These are phyloP conservation scores for Thamnophis elegans DNA, from an alignment of 2,797 vertebrate species.

Conservation along the genomic window DNA sequence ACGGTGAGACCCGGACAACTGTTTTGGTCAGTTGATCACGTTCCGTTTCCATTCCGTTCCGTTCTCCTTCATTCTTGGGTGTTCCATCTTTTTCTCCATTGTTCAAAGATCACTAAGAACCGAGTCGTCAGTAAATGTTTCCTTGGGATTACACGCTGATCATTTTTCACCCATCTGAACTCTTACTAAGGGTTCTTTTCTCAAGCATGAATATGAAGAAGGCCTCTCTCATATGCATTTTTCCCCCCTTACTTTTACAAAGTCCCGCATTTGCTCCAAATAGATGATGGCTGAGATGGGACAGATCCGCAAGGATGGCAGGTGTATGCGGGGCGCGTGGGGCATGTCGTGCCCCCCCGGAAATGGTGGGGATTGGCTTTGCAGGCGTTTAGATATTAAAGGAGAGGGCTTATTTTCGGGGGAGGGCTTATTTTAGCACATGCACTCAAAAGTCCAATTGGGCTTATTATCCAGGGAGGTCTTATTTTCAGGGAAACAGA, in stretches of 20 bases:
- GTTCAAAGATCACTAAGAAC: background rate
- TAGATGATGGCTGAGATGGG: background rate
- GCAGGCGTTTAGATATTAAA: too few relatives aligned
- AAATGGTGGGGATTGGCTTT: too few relatives aligned
- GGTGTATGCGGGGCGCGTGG: too few relatives aligned
- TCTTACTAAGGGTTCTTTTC: background rate
- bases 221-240: background rate
- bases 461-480: too few relatives aligned
- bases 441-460: too few relatives aligned
- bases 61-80: background rate
- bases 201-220: background rate
- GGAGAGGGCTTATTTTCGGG: too few relatives aligned
- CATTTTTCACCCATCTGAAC: background rate
- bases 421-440: too few relatives aligned
- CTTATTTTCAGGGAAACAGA: too few relatives aligned
- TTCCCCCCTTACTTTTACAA: background rate
- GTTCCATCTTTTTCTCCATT: background rate
- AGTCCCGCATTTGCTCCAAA: background rate
- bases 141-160: background rate
- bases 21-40: background rate
- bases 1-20: background rate
- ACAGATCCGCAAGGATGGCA: too few relatives aligned
- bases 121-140: background rate
- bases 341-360: too few relatives aligned
- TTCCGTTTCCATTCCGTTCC: background rate